These are phyloP conservation scores for Drosophila macrothrix DNA, from an alignment of 2,888 invertebrate genomes.

Conservation along the genomic window DNA sequence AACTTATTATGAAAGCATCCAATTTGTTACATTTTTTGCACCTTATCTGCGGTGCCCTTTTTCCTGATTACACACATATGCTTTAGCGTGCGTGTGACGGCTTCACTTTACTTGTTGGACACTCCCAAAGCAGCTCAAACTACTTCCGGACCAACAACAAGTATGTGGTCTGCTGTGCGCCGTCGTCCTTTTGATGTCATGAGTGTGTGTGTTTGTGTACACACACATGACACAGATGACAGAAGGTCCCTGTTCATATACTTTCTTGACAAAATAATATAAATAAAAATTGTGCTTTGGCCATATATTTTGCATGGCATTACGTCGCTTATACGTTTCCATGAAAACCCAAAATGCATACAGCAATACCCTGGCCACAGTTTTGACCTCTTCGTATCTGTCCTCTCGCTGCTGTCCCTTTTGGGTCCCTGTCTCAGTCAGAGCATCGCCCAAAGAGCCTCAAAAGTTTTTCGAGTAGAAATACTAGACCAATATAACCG, in stretches of 20 bases:
- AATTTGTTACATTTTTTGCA: constrained; percentile 36
- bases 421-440: constrained; percentile 20
- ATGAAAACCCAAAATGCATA: constrained; percentile 32
- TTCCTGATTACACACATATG: constrained; percentile 38
- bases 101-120: constrained; percentile 62
- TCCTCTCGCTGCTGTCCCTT: not conserved
- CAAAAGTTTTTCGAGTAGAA: constrained; percentile 60
- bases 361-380: constrained; percentile 29
- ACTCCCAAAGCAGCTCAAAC: constrained; percentile 25
- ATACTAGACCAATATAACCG: constrained; percentile 40
- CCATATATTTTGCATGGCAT: constrained; percentile 76
- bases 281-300: constrained; percentile 53
- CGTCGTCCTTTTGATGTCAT: constrained; percentile 58
- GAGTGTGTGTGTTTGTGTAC: constrained; percentile 5
- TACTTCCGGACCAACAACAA: constrained; percentile 42
- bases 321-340: constrained; percentile 60
- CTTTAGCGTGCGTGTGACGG: constrained; percentile 18
- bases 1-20: constrained; percentile 35
- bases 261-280: constrained; percentile 43
- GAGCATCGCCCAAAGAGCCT: constrained; percentile 47
- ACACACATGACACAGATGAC: constrained; percentile 28
- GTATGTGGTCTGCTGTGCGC: constrained; percentile 35
- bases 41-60: constrained; percentile 25
- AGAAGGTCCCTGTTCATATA: constrained; percentile 38
- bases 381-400: constrained; percentile 35